These are phyloP conservation scores for Protophormia terraenovae DNA, from an alignment of 2,888 invertebrate genomes.

Conservation along the genomic window DNA sequence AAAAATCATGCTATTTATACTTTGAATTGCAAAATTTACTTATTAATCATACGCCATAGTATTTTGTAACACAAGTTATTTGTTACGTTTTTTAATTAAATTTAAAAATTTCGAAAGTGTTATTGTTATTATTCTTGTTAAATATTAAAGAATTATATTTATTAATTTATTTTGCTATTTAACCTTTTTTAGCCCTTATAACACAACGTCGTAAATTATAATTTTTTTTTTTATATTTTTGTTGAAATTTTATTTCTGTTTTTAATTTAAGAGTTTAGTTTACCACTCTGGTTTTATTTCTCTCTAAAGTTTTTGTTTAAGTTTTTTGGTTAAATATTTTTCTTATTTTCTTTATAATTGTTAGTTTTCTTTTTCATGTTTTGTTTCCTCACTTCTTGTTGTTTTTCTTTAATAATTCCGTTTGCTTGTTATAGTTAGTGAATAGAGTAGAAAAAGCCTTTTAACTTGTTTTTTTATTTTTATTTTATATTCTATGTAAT, in stretches of 20 bases:
- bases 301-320: constrained; percentile 21
- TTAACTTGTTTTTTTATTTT: constrained; percentile 23
- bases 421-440: not conserved
- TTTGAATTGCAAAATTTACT: no score
- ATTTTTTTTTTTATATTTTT: not conserved
- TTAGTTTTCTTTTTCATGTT: constrained; percentile 4
- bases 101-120: no score
- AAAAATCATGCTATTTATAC: no score
- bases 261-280: not conserved
- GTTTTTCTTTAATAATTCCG: constrained; percentile 19
- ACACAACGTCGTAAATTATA: no score
- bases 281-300: constrained; percentile 11
- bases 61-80: no score
- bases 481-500: constrained; percentile 29
- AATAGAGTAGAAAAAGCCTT: constrained; percentile 9
- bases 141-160: no score
- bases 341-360: not conserved
- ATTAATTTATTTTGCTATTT: no score
- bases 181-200: no score
- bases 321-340: constrained; percentile 21
- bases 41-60: no score
- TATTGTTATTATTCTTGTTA: no score
- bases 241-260: not conserved
- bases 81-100: no score
- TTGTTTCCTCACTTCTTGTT: constrained; percentile 23